A percentile compares a stretch with the other conserved stretches of the same genome.
These are phyloP conservation scores for Macaria liturata DNA, from an alignment of 2,888 invertebrate species.

Conservation along the genomic window DNA sequence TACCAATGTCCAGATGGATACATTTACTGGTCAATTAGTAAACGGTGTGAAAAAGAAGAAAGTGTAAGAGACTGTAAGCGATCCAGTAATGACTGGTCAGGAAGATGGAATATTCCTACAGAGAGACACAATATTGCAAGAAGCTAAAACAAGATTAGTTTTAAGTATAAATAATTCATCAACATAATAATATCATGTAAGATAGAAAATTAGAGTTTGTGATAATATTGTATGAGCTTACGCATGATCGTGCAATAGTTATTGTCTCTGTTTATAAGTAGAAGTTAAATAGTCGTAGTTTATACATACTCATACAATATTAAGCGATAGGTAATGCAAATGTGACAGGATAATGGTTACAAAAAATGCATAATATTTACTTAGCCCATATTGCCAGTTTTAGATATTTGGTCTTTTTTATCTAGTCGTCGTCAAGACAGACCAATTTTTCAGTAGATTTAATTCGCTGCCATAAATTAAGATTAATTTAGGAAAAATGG, in stretches of 20 bases:
- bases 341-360: too few relatives aligned
- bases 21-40: conserved; percentile 90
- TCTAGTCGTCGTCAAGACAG: conserved; percentile 36
- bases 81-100: conserved; percentile 64
- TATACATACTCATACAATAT: too few relatives aligned
- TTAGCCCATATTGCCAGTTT: neutral
- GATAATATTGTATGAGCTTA: conserved; percentile 28
- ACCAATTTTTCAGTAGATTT: conserved; percentile 33
- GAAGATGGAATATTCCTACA: conserved; percentile 82
- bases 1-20: conserved; percentile 91
- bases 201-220: conserved; percentile 29
- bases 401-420: conserved; percentile 9
- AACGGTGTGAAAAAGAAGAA: conserved; percentile 87
- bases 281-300: too few relatives aligned
- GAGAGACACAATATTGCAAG: conserved; percentile 79
- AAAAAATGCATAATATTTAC: too few relatives aligned
- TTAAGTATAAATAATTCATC: neutral
- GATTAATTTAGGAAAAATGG: conserved; percentile 14
- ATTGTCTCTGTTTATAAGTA: neutral
- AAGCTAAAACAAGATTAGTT: conserved; percentile 8
- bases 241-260: conserved; percentile 34
- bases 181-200: neutral
- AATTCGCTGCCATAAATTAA: conserved; percentile 61
- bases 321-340: too few relatives aligned
- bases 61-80: conserved; percentile 85